Evolutionary conservation across 2,888 invertebrate species (phyloP).

Genomic region (Keiferia lycopersicella): DNA sequence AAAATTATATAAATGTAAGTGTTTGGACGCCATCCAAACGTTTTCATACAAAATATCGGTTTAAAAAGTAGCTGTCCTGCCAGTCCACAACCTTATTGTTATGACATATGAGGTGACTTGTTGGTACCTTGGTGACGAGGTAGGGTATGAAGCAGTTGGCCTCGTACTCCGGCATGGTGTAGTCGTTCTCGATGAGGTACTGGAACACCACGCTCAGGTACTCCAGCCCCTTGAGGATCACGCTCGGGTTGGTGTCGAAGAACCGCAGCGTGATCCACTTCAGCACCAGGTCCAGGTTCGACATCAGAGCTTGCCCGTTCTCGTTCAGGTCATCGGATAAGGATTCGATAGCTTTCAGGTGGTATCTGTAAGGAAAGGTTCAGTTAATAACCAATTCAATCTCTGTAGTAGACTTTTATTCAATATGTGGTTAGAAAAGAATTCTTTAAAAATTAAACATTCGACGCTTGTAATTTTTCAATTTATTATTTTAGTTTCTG

Average conservation of each 20-base stretch:
- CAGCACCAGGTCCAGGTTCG: slow-evolving; percentile 96
- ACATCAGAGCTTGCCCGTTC: slow-evolving; percentile 90
- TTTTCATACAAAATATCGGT: too few relatives aligned
- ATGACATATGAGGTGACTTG: too few relatives aligned
- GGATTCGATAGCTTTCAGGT: slow-evolving; percentile 96
- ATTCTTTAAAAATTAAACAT: too few relatives aligned
- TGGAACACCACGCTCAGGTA: slow-evolving; percentile 93
- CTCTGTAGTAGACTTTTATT: too few relatives aligned
- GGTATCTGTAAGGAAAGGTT: slow-evolving; percentile 83
- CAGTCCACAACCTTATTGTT: too few relatives aligned
- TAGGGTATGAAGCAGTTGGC: slow-evolving; percentile 97
- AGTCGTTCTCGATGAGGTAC: slow-evolving; percentile 88
- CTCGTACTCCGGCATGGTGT: slow-evolving; percentile 94
- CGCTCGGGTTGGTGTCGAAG: slow-evolving; percentile 99
- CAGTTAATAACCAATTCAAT: too few relatives aligned
- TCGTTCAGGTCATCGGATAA: slow-evolving; percentile 90
- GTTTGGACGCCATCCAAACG: too few relatives aligned
- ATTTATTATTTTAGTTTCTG: too few relatives aligned
- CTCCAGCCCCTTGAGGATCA: slow-evolving; percentile 96
- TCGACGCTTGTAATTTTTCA: too few relatives aligned
- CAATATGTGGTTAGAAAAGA: too few relatives aligned
- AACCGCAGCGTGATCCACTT: slow-evolving; percentile 98
- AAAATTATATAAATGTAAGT: too few relatives aligned
- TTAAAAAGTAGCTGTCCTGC: too few relatives aligned
- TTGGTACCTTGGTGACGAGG: slow-evolving; percentile 93